phyloP scores from a whole-genome alignment of 2,797 vertebrate genomes.

The Eremophila alpestris region DNA sequence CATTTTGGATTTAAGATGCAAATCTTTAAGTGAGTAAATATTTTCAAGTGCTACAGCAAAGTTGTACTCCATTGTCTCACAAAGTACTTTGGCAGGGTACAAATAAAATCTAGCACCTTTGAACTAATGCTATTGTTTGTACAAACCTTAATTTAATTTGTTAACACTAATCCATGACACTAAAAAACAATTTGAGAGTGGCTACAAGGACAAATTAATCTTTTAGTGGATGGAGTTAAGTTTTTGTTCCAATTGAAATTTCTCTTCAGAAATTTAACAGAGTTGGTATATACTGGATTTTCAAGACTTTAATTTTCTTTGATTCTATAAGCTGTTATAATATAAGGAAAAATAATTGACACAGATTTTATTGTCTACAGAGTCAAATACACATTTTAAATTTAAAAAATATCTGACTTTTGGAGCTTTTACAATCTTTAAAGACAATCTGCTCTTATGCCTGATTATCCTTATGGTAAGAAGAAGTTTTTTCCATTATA shows the following conservation, averaged over 20 bases:
- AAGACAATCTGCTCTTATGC: neutral
- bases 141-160: neutral
- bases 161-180: neutral
- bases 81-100: neutral
- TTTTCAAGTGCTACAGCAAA: neutral
- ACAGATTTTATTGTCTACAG: neutral
- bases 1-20: neutral
- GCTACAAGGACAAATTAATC: neutral
- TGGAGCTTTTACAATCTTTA: neutral
- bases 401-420: neutral
- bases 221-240: neutral
- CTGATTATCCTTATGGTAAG: neutral
- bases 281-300: neutral
- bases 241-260: neutral
- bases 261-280: neutral
- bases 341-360: neutral
- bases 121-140: neutral
- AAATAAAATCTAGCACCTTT: neutral
- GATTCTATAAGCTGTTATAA: neutral
- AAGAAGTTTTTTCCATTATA: accelerated
- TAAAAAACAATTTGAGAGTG: neutral
- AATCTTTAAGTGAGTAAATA: neutral
- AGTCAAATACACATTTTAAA: neutral
- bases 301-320: neutral
- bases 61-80: neutral